Percentiles rank a stretch among this genome's conserved stretches.
phyloP scores from a whole-genome alignment of 2,113 vertebrate species.

The Tragelaphus scriptus region DNA sequence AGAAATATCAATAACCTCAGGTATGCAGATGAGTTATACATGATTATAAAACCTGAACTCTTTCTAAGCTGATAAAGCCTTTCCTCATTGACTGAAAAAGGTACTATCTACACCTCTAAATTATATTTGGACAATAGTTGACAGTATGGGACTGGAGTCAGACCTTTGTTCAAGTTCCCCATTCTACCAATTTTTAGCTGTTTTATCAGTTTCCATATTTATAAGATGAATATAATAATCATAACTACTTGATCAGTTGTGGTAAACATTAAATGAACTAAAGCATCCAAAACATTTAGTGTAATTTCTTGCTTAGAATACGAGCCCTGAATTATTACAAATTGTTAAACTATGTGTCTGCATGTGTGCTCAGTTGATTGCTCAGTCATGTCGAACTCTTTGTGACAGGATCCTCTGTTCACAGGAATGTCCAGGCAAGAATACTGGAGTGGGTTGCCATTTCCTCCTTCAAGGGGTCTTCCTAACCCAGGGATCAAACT shows the following conservation, averaged over 20 bases:
- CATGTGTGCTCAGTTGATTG: not conserved
- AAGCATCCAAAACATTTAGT: not conserved
- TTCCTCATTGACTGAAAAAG: not conserved
- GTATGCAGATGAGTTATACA: not conserved
- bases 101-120: not conserved
- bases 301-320: not conserved
- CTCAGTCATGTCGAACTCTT: not conserved
- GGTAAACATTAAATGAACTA: not conserved
- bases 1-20: not conserved
- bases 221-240: not conserved
- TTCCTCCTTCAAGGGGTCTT: not conserved
- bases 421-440: not conserved
- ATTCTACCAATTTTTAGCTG: not conserved
- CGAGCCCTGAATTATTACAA: not conserved
- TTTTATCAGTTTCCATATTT: not conserved
- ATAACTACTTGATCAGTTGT: not conserved
- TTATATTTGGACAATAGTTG: not conserved
- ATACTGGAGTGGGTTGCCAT: not conserved
- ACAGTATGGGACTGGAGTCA: not conserved
- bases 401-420: not conserved
- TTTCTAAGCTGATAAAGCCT: not conserved
- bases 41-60: not conserved
- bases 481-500: not conserved
- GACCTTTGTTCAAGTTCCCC: not conserved
- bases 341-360: not conserved